Conservation (phyloP, 2,888 invertebrate genomes). For the Molorchus minor region DNA sequence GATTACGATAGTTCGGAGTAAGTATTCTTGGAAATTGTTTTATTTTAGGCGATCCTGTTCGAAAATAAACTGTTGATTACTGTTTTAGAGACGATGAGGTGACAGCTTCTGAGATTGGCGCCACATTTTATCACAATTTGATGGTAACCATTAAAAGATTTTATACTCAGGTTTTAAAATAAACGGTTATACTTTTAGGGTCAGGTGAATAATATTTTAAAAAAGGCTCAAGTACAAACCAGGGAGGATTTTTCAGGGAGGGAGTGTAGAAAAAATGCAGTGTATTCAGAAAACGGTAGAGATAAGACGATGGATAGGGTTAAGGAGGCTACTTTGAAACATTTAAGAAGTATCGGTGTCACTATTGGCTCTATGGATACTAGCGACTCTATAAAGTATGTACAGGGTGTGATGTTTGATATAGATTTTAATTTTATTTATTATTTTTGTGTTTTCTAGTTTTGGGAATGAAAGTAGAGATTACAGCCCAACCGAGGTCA, state of each 20-base stretch:
- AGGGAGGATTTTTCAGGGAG: slow-evolving; percentile 33
- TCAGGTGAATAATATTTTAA: slow-evolving; percentile 67
- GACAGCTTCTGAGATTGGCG: slow-evolving; percentile 68
- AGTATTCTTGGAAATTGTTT: slow-evolving; percentile 24
- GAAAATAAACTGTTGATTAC: slow-evolving; percentile 10
- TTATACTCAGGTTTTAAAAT: not conserved
- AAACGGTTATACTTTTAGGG: slow-evolving; percentile 51
- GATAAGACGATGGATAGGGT: slow-evolving; percentile 55
- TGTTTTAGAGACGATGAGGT: slow-evolving; percentile 59
- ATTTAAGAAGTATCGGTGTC: slow-evolving; percentile 58
- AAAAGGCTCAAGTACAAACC: slow-evolving; percentile 59
- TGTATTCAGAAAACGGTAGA: slow-evolving; percentile 27
- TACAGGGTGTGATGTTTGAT: slow-evolving; percentile 8
- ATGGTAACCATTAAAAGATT: slow-evolving; percentile 64
- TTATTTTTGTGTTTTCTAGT: slow-evolving; percentile 27
- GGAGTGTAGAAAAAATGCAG: slow-evolving; percentile 6
- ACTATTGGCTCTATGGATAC: slow-evolving; percentile 49
- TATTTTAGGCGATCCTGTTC: not conserved
- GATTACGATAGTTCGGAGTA: slow-evolving; percentile 61
- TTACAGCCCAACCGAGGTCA: slow-evolving; percentile 61
- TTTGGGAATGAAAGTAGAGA: slow-evolving; percentile 33
- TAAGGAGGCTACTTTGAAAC: slow-evolving; percentile 58
- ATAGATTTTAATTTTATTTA: not conserved
- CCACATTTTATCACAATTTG: slow-evolving; percentile 78
- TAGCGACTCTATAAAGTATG: slow-evolving; percentile 10